Conservation (phyloP, 2,113 vertebrate genomes). For the Procavia capensis region DNA sequence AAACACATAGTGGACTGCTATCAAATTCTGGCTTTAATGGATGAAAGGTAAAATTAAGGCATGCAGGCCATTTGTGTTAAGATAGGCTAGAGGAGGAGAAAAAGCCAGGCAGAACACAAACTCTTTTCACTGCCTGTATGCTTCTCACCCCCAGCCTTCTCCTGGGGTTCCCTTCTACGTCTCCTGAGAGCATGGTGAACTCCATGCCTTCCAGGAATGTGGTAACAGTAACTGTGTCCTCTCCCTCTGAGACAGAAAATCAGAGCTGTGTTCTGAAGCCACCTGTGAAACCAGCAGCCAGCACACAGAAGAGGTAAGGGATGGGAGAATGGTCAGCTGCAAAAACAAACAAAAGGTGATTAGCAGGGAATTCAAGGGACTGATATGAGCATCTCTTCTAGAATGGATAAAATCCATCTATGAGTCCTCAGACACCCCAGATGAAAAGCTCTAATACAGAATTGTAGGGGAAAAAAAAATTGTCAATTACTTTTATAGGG, state of each 20-base stretch:
- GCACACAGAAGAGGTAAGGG: background rate
- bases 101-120: background rate
- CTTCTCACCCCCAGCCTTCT: background rate
- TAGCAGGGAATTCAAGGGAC: background rate
- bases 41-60: background rate
- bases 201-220: background rate
- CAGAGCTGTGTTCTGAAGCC: background rate
- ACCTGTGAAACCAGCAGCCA: background rate
- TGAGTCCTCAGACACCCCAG: background rate
- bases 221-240: background rate
- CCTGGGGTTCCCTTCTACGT: background rate
- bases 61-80: background rate
- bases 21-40: background rate
- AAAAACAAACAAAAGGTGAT: background rate
- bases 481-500: background rate
- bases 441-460: background rate
- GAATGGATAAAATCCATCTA: background rate
- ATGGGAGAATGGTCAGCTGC: background rate
- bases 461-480: background rate
- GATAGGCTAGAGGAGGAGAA: background rate
- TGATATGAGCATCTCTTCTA: rapidly evolving
- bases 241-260: background rate
- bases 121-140: background rate
- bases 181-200: background rate
- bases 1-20: background rate